A percentile compares a stretch with the other conserved stretches of the same genome.
These are phyloP conservation scores for Pyrrhia umbra DNA, from an alignment of 2,888 invertebrate genomes.

Conservation along the genomic window DNA sequence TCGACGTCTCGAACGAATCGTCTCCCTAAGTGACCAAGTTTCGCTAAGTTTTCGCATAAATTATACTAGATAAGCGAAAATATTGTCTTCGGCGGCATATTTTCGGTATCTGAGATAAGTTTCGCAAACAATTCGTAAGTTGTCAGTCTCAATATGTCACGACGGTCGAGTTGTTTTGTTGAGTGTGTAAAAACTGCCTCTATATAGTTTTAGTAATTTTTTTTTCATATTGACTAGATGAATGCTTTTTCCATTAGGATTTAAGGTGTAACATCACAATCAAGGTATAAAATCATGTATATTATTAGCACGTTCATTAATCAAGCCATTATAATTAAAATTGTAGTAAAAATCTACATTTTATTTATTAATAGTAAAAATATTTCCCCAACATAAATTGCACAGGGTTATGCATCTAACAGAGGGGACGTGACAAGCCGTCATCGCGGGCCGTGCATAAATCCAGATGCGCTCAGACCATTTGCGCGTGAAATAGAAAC, in stretches of 20 bases:
- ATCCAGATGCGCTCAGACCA: slow-evolving; percentile 68
- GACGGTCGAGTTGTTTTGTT: slow-evolving; percentile 55
- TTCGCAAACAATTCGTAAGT: slow-evolving; percentile 80
- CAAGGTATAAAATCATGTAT: too few relatives aligned
- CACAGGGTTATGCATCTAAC: slow-evolving; percentile 52
- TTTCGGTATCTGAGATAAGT: slow-evolving; percentile 83
- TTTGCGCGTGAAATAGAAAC: slow-evolving; percentile 84
- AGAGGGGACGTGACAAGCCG: slow-evolving; percentile 52
- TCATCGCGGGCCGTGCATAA: slow-evolving; percentile 71
- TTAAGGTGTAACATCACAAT: too few relatives aligned
- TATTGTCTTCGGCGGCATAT: slow-evolving; percentile 88
- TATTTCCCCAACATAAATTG: slow-evolving; percentile 21
- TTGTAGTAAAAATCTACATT: too few relatives aligned
- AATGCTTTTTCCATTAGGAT: too few relatives aligned
- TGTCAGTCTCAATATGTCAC: slow-evolving; percentile 72
- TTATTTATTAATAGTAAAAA: slow-evolving; percentile 16
- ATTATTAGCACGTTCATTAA: too few relatives aligned
- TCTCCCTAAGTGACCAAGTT: slow-evolving; percentile 83
- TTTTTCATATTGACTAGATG: not conserved
- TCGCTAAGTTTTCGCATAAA: slow-evolving; percentile 87
- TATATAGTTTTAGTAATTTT: not conserved
- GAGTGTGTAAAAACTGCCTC: not conserved
- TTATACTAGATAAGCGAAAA: slow-evolving; percentile 88
- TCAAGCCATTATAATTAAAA: too few relatives aligned
- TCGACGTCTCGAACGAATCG: slow-evolving; percentile 83